These are phyloP conservation scores for Sipha flava DNA, from an alignment of 1,140 invertebrate genomes.

Conservation along the genomic window DNA sequence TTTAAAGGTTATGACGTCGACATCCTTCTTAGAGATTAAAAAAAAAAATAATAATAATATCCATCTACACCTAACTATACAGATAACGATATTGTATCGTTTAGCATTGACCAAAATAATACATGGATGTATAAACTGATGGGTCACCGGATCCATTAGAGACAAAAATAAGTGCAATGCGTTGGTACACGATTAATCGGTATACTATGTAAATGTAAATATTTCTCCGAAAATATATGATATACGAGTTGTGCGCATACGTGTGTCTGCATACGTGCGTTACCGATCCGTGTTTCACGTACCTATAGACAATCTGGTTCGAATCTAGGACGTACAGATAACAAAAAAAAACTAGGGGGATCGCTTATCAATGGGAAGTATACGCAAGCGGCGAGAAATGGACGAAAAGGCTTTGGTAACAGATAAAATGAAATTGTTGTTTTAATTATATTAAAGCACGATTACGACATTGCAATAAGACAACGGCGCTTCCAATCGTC, in stretches of 20 bases:
- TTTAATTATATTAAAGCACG: not conserved
- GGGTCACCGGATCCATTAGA: too few species aligned
- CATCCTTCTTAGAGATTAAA: conserved; percentile 1
- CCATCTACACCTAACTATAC: not conserved
- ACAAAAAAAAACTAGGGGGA: not conserved
- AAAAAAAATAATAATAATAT: not conserved
- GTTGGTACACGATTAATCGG: too few species aligned
- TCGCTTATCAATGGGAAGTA: not conserved
- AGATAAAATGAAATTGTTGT: not conserved
- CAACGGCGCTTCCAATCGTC: conserved; percentile 7
- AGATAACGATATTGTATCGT: not conserved
- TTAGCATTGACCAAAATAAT: not conserved
- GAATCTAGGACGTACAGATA: not conserved
- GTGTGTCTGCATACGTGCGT: too few species aligned
- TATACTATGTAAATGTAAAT: too few species aligned
- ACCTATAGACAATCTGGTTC: not conserved
- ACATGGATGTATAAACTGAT: too few species aligned
- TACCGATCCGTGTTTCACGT: not conserved
- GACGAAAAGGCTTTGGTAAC: not conserved
- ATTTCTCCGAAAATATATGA: too few species aligned
- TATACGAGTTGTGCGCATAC: too few species aligned
- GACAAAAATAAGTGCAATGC: too few species aligned
- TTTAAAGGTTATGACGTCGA: conserved; percentile 26
- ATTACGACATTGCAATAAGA: conserved; percentile 3
- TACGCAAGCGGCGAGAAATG: not conserved